A percentile compares a stretch with the other conserved stretches of the same genome.
These are phyloP conservation scores for Trichonephila inaurata DNA, from an alignment of 1,140 invertebrate genomes.

Conservation along the genomic window DNA sequence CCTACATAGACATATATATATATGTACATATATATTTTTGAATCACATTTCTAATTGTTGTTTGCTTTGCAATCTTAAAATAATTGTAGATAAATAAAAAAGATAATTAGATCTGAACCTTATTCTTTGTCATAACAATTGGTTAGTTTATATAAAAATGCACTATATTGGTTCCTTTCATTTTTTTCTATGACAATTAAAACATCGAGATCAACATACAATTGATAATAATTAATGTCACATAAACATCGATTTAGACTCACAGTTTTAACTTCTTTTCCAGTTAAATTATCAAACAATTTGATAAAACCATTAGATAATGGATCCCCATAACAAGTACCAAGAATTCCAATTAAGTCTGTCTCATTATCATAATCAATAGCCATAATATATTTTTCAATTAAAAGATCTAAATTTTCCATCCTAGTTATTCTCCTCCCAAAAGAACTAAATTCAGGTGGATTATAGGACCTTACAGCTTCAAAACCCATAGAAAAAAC, in stretches of 20 bases:
- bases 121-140: no score
- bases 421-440: slow-evolving; percentile 8
- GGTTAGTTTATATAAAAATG: slow-evolving; percentile 20
- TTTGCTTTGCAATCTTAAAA: no score
- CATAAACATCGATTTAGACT: not conserved
- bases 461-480: not conserved
- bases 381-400: slow-evolving; percentile 16
- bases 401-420: not conserved
- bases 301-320: slow-evolving; percentile 3
- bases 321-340: not conserved
- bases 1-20: no score
- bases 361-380: slow-evolving; percentile 51
- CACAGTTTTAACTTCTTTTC: slow-evolving; percentile 41
- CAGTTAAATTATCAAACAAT: slow-evolving; percentile 31
- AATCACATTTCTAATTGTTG: no score
- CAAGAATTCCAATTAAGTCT: slow-evolving; percentile 46
- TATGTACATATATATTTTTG: no score
- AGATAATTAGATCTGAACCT: no score
- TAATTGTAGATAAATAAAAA: no score
- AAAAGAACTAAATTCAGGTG: not conserved
- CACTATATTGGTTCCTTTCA: slow-evolving; percentile 14
- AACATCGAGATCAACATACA: slow-evolving; percentile 39
- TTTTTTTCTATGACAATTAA: slow-evolving; percentile 45
- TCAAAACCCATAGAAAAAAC: slow-evolving; percentile 2
- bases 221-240: slow-evolving; percentile 37